Conservation (phyloP, 2,113 vertebrate species). For the Corydoras maculifer region DNA sequence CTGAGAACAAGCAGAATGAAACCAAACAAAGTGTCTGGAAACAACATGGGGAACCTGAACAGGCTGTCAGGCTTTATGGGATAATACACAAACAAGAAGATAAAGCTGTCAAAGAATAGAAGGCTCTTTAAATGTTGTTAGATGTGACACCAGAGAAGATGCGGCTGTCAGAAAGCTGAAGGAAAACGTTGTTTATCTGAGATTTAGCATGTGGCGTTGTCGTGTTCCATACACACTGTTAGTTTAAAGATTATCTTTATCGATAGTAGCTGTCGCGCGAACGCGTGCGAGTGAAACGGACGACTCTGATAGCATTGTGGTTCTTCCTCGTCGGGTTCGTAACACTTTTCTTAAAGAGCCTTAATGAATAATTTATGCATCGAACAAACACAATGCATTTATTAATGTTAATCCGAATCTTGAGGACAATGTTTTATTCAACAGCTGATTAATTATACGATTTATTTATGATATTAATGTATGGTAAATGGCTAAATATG, state of each 20-base stretch:
- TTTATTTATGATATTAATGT: too few relatives aligned
- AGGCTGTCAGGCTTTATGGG: slow-evolving; percentile 33
- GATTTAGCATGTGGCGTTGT: slow-evolving; percentile 37
- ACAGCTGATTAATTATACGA: too few relatives aligned
- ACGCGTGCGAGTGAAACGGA: slow-evolving; percentile 48
- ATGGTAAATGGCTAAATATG: too few relatives aligned
- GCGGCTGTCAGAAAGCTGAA: slow-evolving; percentile 11
- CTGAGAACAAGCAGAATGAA: slow-evolving; percentile 10
- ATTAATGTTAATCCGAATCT: not conserved
- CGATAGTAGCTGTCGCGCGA: slow-evolving; percentile 58
- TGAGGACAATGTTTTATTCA: not conserved
- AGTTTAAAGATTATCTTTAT: slow-evolving; percentile 60
- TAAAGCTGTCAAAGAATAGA: slow-evolving; percentile 22
- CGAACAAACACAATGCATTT: slow-evolving; percentile 3
- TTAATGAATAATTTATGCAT: not conserved
- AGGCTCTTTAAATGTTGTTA: slow-evolving; percentile 8
- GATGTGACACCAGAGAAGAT: slow-evolving; percentile 13
- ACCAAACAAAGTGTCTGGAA: slow-evolving; percentile 28
- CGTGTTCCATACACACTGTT: slow-evolving; percentile 58
- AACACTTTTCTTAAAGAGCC: not conserved
- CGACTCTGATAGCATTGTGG: not conserved
- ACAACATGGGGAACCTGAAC: slow-evolving; percentile 20
- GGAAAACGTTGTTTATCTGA: slow-evolving; percentile 51
- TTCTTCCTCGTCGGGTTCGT: not conserved
- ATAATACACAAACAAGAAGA: not conserved